Evolutionary conservation across 2,888 invertebrate genomes (phyloP), one percentile per base, ranked within the genome.

Genomic region (Crioceris asparagi): DNA sequence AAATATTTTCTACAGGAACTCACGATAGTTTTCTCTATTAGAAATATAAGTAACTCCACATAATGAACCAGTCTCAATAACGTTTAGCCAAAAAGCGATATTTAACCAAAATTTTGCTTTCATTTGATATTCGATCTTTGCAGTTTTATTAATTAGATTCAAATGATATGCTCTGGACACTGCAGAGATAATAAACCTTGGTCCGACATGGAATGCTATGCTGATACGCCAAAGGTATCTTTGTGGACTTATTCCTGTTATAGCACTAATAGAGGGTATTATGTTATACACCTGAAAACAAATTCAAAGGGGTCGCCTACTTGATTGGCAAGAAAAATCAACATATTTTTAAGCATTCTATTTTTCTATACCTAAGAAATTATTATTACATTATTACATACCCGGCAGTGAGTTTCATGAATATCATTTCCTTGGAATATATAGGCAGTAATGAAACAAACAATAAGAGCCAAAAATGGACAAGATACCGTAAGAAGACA

Each of bases 1-100:
- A 7, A 21, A 10, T 10, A 21, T 21, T n/a, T 25, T 17, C 34
- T 23, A 21, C 25, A n/a, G n/a, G n/a, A n/a, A 78, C 86, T 83
- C 70, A 92, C 92, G 87, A 71, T 92, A 93, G 64, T 93, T 92
- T 69, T 93, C 92, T 61, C 82, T 77, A 68, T 93, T 93, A 45
- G 91, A 90, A 60, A 93, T 83, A 62, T 90, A 92, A 11, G 91
- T 90, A 25, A 92, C 91, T 36, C 90, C 90, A 46, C 86, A 83
- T n/a, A 92, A 70, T 35, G 88, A 78, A 43, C 79, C 77, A 49
- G 91, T 75, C 70, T 92, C 92, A 52, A 84, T 70, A 48, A 84
- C 72, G 65, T 87, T 87, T 50, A 90, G 71, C 80, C 85, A 82
- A 60, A 83, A 86, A 54, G 83, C 82, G 23, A 78, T 67, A 48